Base-by-base conservation (phyloP, 2,888 invertebrate species). In the Cepaea hortensis region DNA sequence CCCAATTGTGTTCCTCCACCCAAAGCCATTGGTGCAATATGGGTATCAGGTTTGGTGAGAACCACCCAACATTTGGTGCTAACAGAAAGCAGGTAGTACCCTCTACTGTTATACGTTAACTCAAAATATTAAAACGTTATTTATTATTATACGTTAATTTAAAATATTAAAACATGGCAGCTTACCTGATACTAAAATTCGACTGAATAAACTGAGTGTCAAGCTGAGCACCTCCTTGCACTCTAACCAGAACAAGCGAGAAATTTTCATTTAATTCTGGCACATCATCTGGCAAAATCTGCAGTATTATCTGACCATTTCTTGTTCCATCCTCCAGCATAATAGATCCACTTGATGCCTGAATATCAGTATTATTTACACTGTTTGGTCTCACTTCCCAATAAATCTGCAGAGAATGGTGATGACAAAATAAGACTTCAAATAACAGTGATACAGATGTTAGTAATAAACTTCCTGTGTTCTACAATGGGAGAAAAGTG, bases 221-320 rank as follows among this genome's bases (percentile, higher is more conserved):
- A 48, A 94, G 90, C 84, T 93, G 92, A 13, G 94, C 94, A 13
- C 94, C 94, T n/a, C 94, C 94, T n/a, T 91, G 90, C 50, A 93
- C 91, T 15, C 88, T 88, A 2, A 88, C 89, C 48, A 94, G 87
- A 5, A 88, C 87, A 62, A 94, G 81, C 20, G 85, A 87, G 88
- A 92, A 94, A 20, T 87, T 89, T 88, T 94, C 94, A 35, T 91
- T 91, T 50, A 94, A 89, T 87, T 94, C 94, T 7, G 94, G 93
- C 13, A 90, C 82, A 13, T 89, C 91, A 86, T 94, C 94, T 48
- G 93, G 91, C 73, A 93, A 79, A 3, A 94, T 89, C 62, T 90
- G 88, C n/a, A 94, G 76, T n/a, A 82, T 90, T 20, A 94, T 92
- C 79, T 90, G 87, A 0, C 90, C 92, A 18, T 89, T 84, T 35